Percentiles rank a stretch among this genome's conserved stretches.
Conservation (phyloP, 1,140 invertebrate species). For the Glossosoma conforme region DNA sequence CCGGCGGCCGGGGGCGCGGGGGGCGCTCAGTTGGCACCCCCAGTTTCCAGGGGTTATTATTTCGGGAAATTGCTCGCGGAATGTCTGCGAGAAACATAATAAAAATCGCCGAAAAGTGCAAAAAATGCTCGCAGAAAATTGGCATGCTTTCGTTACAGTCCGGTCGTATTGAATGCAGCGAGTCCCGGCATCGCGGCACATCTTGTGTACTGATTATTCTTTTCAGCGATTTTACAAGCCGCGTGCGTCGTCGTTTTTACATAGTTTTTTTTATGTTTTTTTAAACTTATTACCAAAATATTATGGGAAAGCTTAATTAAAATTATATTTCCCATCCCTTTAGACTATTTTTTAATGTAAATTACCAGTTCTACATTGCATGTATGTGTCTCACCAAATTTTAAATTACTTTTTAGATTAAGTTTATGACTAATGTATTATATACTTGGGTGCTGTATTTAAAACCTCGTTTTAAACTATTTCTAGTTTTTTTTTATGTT, state of each 20-base stretch:
- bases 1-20: neutral
- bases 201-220: neutral
- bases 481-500: no score
- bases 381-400: no score
- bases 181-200: neutral
- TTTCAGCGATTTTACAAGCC: slow-evolving; percentile 3
- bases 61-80: slow-evolving; percentile 18
- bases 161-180: slow-evolving; percentile 26
- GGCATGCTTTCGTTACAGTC: slow-evolving; percentile 22
- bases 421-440: no score
- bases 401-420: no score
- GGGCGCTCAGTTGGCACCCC: neutral
- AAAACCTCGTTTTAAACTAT: no score
- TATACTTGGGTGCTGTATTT: no score
- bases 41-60: slow-evolving; percentile 18
- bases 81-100: slow-evolving; percentile 25
- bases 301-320: no score
- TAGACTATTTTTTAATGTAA: no score
- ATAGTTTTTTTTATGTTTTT: no score
- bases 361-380: no score
- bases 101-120: slow-evolving; percentile 25
- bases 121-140: slow-evolving; percentile 20
- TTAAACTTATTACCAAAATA: no score
- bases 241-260: neutral
- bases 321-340: no score